Conservation (phyloP, 2,888 invertebrate genomes). For the Chloroclystis v-ata region DNA sequence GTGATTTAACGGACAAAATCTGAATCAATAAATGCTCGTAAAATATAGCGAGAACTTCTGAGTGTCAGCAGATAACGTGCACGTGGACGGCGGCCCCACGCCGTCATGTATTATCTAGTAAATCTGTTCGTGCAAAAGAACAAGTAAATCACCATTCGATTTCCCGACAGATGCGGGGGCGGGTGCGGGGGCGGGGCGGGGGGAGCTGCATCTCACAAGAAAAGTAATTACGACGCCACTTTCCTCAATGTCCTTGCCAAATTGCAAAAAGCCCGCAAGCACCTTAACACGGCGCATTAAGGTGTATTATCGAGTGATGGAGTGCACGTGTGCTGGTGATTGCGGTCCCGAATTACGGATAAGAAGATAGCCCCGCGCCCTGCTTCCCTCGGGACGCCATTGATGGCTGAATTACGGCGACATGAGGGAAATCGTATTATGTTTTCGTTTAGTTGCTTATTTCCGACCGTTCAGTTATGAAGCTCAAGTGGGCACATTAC, state of each 20-base stretch:
- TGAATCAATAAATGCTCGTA: too few species aligned
- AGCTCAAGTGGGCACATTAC: background rate
- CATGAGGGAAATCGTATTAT: slow-evolving; percentile 30
- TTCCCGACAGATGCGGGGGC: slow-evolving; percentile 14
- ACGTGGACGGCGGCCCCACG: background rate
- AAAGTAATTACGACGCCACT: slow-evolving; percentile 27
- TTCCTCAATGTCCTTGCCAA: slow-evolving; percentile 16
- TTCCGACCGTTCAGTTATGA: background rate
- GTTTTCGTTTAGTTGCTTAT: slow-evolving; percentile 22
- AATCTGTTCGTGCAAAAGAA: slow-evolving; percentile 7
- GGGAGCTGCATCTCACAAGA: slow-evolving; percentile 21
- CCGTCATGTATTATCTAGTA: background rate
- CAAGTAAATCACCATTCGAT: slow-evolving; percentile 19
- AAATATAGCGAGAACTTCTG: too few species aligned
- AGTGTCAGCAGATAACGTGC: too few species aligned
- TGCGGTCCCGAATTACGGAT: slow-evolving; percentile 42
- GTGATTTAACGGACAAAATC: too few species aligned
- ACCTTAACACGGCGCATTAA: slow-evolving; percentile 1
- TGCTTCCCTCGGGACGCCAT: slow-evolving; percentile 32
- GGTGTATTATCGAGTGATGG: slow-evolving; percentile 6
- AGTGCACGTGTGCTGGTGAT: slow-evolving; percentile 11
- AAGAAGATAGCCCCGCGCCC: slow-evolving; percentile 23
- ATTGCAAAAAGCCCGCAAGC: slow-evolving; percentile 1
- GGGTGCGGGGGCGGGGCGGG: slow-evolving; percentile 13
- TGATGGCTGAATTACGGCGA: slow-evolving; percentile 38